These are phyloP conservation scores for Rhodeus uyekii DNA, from an alignment of 2,797 vertebrate genomes.

Conservation along the genomic window DNA sequence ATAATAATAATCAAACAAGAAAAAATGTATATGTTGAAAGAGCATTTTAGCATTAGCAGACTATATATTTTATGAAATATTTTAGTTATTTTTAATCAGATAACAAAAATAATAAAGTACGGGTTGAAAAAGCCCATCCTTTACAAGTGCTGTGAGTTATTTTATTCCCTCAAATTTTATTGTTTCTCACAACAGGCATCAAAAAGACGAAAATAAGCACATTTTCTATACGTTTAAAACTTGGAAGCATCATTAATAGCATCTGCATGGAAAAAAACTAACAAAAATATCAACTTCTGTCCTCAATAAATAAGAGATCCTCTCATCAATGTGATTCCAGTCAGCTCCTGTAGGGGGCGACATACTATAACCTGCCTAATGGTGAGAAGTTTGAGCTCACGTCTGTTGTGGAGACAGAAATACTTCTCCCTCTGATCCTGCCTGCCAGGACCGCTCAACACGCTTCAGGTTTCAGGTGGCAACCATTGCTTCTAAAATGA, in stretches of 20 bases:
- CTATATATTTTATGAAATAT: background rate
- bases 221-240: background rate
- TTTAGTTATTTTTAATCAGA: background rate
- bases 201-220: background rate
- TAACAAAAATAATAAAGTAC: background rate
- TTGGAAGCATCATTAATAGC: background rate
- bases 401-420: conserved; percentile 62
- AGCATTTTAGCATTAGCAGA: background rate
- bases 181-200: background rate
- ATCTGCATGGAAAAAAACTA: background rate
- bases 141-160: background rate
- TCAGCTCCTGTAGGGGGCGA: background rate
- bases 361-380: background rate
- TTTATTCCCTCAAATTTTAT: background rate
- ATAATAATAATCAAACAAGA: background rate
- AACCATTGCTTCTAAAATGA: conserved; percentile 70
- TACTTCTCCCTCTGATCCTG: conserved; percentile 66
- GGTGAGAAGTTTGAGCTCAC: conserved; percentile 17
- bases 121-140: background rate
- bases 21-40: background rate
- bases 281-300: background rate
- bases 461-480: conserved; percentile 73
- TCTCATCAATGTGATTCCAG: background rate
- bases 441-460: conserved; percentile 35
- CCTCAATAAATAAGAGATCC: background rate